Conservation (phyloP, 2,888 invertebrate species). For the Megamerina dolium region DNA sequence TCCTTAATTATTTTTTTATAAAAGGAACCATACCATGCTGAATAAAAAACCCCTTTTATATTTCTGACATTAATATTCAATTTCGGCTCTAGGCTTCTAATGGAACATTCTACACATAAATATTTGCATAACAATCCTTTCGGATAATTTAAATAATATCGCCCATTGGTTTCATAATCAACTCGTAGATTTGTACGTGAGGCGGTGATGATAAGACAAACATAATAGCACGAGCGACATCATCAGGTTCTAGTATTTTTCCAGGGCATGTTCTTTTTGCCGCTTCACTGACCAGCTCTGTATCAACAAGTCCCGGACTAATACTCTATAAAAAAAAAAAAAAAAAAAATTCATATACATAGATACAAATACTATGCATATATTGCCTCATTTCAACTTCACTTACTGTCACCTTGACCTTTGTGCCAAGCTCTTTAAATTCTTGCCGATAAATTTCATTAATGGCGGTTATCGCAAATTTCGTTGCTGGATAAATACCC, state of each 20-base stretch:
- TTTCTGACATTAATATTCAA: no score
- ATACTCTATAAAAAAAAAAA: slow-evolving; percentile 55
- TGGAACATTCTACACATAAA: no score
- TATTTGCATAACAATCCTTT: no score
- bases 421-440: slow-evolving; percentile 48
- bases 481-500: slow-evolving; percentile 54
- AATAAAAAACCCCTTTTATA: no score
- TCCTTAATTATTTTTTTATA: no score
- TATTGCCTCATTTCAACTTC: no score
- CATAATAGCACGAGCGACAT: slow-evolving; percentile 58
- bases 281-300: slow-evolving; percentile 51
- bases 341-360: no score
- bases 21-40: no score
- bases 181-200: slow-evolving; percentile 52
- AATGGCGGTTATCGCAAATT: slow-evolving; percentile 55
- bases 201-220: slow-evolving; percentile 59
- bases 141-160: slow-evolving; percentile 21
- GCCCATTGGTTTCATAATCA: slow-evolving; percentile 23
- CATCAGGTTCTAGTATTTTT: slow-evolving; percentile 52
- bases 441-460: slow-evolving; percentile 57
- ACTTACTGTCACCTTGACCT: slow-evolving; percentile 48
- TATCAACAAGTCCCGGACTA: slow-evolving; percentile 59
- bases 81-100: no score
- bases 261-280: slow-evolving; percentile 40
- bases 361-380: no score